phyloP scores from a whole-genome alignment of 2,113 vertebrate species.

The Phyllopteryx taeniolatus region DNA sequence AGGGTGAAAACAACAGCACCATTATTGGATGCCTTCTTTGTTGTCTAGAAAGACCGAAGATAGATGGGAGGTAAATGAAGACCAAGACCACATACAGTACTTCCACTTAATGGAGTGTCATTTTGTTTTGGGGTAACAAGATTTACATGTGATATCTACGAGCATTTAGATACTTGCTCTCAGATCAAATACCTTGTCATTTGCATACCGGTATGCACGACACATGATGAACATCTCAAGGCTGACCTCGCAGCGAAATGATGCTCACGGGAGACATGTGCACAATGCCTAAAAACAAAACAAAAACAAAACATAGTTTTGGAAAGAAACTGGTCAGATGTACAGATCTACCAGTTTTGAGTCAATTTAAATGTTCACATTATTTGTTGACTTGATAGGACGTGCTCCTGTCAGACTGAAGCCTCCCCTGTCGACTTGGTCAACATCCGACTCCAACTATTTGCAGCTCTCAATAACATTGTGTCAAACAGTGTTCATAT shows the following conservation, averaged over 20 bases:
- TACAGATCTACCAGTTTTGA: neutral
- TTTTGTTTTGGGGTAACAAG: constrained; percentile 22
- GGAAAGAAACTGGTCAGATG: neutral
- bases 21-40: neutral
- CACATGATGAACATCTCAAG: constrained; percentile 34
- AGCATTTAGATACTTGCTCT: constrained; percentile 43
- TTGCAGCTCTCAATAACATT: neutral
- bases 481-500: neutral
- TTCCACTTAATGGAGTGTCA: neutral
- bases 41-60: neutral
- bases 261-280: neutral
- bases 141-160: constrained; percentile 26
- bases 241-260: constrained; percentile 29
- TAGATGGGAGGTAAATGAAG: neutral
- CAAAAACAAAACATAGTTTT: neutral
- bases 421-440: neutral
- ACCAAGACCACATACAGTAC: neutral
- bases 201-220: constrained; percentile 13
- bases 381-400: neutral
- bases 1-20: neutral
- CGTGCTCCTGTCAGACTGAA: neutral
- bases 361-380: neutral
- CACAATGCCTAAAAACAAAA: too few relatives aligned
- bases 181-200: constrained; percentile 25
- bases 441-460: neutral